These are phyloP conservation scores for Epinephelus coioides DNA, from an alignment of 2,797 vertebrate species.

Conservation along the genomic window DNA sequence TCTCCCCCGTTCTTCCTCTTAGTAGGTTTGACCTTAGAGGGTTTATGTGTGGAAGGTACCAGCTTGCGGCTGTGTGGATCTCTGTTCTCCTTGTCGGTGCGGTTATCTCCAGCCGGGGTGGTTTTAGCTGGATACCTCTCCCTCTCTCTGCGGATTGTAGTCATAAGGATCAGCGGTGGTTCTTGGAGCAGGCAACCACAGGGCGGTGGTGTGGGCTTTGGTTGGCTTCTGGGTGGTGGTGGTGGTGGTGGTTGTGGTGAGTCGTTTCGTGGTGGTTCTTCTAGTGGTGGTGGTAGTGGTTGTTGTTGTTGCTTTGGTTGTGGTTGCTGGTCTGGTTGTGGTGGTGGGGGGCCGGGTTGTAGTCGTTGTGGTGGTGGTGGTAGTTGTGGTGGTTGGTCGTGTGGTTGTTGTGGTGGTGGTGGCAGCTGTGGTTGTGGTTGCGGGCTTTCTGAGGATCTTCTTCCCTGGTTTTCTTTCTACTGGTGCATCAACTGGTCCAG, in stretches of 20 bases:
- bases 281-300: conserved; percentile 78
- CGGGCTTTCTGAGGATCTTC: conserved; percentile 71
- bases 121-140: conserved; percentile 80
- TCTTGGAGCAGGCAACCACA: conserved; percentile 75
- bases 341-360: conserved; percentile 41
- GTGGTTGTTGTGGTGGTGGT: conserved; percentile 29
- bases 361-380: conserved; percentile 52
- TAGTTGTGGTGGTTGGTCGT: conserved; percentile 68
- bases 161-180: conserved; percentile 83
- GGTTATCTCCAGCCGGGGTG: conserved; percentile 91
- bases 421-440: conserved; percentile 43
- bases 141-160: conserved; percentile 85
- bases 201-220: conserved; percentile 77
- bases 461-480: conserved; percentile 78
- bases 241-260: conserved; percentile 73
- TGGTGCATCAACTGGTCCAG: conserved; percentile 57
- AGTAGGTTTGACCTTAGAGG: conserved; percentile 84
- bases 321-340: conserved; percentile 66
- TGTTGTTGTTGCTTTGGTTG: conserved; percentile 77
- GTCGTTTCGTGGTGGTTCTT: conserved; percentile 72
- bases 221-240: conserved; percentile 86
- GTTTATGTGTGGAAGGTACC: conserved; percentile 85
- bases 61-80: conserved; percentile 77
- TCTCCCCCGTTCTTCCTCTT: conserved; percentile 87
- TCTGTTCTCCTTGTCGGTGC: conserved; percentile 87